A percentile compares a stretch with the other conserved stretches of the same genome.
phyloP scores from a whole-genome alignment of 1,140 invertebrate genomes.

The Dinothrombium tinctorium region DNA sequence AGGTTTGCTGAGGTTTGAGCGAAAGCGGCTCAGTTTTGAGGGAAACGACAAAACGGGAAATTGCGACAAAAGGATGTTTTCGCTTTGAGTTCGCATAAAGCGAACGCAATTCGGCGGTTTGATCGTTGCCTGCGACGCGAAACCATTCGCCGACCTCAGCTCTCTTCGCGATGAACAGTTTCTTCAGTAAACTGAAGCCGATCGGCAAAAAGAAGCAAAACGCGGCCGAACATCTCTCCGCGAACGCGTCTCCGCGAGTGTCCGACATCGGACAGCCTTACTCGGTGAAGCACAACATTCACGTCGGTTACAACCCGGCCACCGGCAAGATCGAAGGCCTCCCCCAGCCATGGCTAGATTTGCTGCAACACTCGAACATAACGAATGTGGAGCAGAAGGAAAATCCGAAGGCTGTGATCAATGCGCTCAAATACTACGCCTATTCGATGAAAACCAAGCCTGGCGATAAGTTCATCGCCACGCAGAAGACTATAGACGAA shows the following conservation, averaged over 20 bases:
- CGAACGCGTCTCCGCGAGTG: conserved; percentile 3
- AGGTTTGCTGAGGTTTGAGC: no score
- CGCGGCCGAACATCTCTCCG: background rate
- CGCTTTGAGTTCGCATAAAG: no score
- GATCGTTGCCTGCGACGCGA: no score
- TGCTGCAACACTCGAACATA: conserved; percentile 59
- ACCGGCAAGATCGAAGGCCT: conserved; percentile 52
- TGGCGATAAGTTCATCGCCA: conserved; percentile 49
- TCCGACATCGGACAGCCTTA: conserved; percentile 16
- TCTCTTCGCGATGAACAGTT: background rate
- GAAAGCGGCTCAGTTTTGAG: no score
- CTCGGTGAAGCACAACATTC: conserved; percentile 44
- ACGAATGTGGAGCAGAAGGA: conserved; percentile 58
- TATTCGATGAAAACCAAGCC: conserved; percentile 50
- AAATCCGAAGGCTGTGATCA: conserved; percentile 66
- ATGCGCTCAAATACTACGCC: conserved; percentile 77
- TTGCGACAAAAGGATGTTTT: no score
- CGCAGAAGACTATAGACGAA: conserved; percentile 25
- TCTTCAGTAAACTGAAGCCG: conserved; percentile 1
- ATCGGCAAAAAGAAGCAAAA: background rate
- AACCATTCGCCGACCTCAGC: no score
- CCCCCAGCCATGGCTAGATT: conserved; percentile 44
- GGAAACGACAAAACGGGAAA: no score
- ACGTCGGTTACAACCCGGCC: conserved; percentile 47
- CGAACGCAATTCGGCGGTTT: no score